Conservation (phyloP, 2,113 vertebrate species). For the Mastomys natalensis region DNA sequence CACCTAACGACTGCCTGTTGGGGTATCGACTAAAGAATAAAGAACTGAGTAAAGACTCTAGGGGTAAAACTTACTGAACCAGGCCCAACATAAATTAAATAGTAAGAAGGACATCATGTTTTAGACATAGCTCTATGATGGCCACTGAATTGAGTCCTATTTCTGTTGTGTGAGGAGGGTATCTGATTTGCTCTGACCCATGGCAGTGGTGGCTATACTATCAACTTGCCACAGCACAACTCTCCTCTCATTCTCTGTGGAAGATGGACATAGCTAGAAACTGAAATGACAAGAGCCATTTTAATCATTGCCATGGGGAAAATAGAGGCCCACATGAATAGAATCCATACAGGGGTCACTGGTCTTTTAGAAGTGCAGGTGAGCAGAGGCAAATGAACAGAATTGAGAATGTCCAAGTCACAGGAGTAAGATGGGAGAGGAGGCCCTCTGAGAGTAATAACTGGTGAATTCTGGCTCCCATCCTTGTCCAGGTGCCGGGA, state of each 20-base stretch:
- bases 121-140: background rate
- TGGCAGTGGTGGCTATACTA: background rate
- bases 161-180: background rate
- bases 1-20: conserved; percentile 52
- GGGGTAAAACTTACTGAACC: conserved; percentile 55
- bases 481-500: background rate
- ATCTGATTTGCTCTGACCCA: background rate
- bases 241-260: background rate
- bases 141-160: background rate
- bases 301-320: background rate
- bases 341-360: no score
- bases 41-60: conserved; percentile 35
- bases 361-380: background rate
- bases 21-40: conserved; percentile 43
- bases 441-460: background rate
- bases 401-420: background rate
- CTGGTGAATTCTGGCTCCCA: background rate
- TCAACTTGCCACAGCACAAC: background rate
- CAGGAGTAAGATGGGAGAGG: background rate
- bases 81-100: background rate
- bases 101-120: conserved; percentile 27
- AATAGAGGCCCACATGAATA: background rate
- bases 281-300: background rate
- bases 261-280: background rate
- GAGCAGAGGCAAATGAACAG: background rate